Percentiles rank a stretch among this genome's conserved stretches.
phyloP scores from a whole-genome alignment of 2,888 invertebrate species.

The Leptinotarsa rubiginosa region DNA sequence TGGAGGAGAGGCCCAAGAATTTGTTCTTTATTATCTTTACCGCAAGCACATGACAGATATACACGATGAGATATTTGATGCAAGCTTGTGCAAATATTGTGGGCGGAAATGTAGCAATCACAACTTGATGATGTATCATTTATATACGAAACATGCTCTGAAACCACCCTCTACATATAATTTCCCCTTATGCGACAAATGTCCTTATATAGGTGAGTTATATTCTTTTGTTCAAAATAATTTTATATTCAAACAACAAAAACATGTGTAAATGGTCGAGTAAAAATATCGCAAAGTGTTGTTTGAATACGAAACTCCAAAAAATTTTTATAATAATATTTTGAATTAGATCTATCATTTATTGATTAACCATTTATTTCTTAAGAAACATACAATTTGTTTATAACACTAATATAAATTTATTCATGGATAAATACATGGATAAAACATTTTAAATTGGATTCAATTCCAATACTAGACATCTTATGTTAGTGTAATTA shows the following conservation, averaged over 20 bases:
- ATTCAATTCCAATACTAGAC: too few species aligned
- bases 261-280: too few species aligned
- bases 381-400: too few species aligned
- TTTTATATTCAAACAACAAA: too few species aligned
- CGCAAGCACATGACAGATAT: constrained; percentile 85
- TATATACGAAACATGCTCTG: constrained; percentile 83
- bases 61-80: constrained; percentile 82
- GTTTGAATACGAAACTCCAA: background rate
- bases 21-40: constrained; percentile 82
- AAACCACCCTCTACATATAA: constrained; percentile 76
- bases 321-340: too few species aligned
- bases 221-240: too few species aligned
- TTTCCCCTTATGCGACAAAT: constrained; percentile 84
- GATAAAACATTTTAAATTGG: too few species aligned
- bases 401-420: too few species aligned
- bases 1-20: constrained; percentile 73
- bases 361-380: too few species aligned
- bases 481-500: too few species aligned
- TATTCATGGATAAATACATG: too few species aligned
- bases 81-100: constrained; percentile 85
- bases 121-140: constrained; percentile 81
- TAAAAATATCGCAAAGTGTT: background rate
- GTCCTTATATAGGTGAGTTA: constrained; percentile 72
- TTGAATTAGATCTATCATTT: too few species aligned
- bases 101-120: constrained; percentile 81